Evolutionary conservation across 2,797 vertebrate genomes (phyloP).

Genomic region (Sebastes vulpes): DNA sequence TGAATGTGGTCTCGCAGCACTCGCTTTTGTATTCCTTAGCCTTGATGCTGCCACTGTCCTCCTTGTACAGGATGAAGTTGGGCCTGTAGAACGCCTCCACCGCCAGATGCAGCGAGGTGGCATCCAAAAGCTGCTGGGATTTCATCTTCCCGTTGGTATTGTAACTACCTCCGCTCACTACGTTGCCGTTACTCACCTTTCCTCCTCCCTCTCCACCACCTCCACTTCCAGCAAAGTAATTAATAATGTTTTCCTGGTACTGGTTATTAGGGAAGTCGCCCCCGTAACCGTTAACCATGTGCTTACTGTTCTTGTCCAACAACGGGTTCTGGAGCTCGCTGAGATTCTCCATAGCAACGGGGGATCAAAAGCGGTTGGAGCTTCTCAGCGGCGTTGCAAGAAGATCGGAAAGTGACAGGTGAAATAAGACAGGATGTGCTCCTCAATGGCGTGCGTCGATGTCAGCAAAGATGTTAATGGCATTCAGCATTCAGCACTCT

Average conservation of each 20-base stretch:
- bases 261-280: conserved; percentile 90
- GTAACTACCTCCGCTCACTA: conserved; percentile 81
- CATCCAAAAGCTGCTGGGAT: conserved; percentile 94
- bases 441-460: conserved; percentile 16
- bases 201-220: conserved; percentile 69
- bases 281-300: conserved; percentile 89
- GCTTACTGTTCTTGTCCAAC: conserved; percentile 91
- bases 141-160: conserved; percentile 85
- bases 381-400: conserved; percentile 11
- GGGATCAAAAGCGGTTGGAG: conserved; percentile 18
- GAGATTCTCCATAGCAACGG: conserved; percentile 91
- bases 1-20: conserved; percentile 96
- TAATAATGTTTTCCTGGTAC: conserved; percentile 95
- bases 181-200: conserved; percentile 84
- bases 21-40: conserved; percentile 92
- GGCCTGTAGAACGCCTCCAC: conserved; percentile 95
- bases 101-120: conserved; percentile 94
- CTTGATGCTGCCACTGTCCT: conserved; percentile 88
- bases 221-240: conserved; percentile 89
- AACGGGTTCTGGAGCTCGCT: conserved; percentile 95
- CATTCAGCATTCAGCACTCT: conserved; percentile 64
- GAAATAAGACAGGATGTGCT: conserved; percentile 22
- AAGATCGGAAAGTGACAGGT: neutral
- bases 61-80: conserved; percentile 94
- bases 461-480: conserved; percentile 53